A percentile compares a stretch with the other conserved stretches of the same genome.
These are phyloP conservation scores for Acrossocheilus fasciatus DNA, from an alignment of 2,797 vertebrate genomes.

Conservation along the genomic window DNA sequence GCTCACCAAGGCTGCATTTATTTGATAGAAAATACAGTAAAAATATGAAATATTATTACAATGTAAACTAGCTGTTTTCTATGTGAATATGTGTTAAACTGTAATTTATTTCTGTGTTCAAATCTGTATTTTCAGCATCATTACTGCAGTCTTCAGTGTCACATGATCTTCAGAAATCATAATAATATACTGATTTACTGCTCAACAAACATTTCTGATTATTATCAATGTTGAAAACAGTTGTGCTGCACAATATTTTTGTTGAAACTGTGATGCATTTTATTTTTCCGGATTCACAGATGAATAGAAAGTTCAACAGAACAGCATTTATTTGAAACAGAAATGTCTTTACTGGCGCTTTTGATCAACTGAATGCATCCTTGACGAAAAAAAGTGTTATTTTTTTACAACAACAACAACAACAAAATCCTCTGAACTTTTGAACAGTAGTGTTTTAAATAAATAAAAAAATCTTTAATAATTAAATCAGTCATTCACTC, in stretches of 20 bases:
- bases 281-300: no score
- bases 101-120: not conserved
- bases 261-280: no score
- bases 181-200: not conserved
- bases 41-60: fast-evolving
- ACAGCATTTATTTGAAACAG: not conserved
- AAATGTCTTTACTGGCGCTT: not conserved
- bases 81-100: not conserved
- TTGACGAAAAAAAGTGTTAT: not conserved
- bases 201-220: not conserved
- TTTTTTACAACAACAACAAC: not conserved
- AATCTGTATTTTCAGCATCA: not conserved
- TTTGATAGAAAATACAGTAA: not conserved
- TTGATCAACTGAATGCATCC: not conserved
- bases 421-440: not conserved
- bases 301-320: no score
- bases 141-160: not conserved
- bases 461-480: not conserved
- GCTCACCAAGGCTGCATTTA: not conserved
- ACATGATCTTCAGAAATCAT: not conserved
- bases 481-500: not conserved
- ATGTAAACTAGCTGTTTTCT: not conserved
- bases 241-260: not conserved
- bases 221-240: not conserved
- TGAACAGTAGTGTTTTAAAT: not conserved